Conservation (phyloP, 2,888 invertebrate species). For the Temnothorax ravouxi region DNA sequence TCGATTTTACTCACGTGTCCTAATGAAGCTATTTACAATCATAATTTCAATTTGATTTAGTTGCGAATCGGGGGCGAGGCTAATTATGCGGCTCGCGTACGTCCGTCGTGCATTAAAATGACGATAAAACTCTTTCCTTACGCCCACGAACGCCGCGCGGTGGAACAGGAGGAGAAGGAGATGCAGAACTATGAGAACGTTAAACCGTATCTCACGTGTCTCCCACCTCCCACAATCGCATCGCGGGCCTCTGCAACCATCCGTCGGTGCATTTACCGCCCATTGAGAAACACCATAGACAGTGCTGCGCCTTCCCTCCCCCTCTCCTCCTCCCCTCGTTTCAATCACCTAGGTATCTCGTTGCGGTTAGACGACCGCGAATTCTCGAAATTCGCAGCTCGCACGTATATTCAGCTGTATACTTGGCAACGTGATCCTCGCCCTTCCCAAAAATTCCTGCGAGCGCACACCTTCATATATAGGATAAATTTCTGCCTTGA, state of each 20-base stretch:
- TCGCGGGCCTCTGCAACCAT: constrained; percentile 52
- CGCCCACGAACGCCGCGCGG: constrained; percentile 67
- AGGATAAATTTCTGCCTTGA: constrained; percentile 44
- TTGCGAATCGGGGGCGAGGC: constrained; percentile 50
- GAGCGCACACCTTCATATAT: constrained; percentile 10
- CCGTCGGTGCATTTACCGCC: constrained; percentile 71
- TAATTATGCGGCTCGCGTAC: constrained; percentile 64
- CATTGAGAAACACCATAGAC: constrained; percentile 74
- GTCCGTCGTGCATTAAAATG: constrained; percentile 56
- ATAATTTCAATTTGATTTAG: constrained; percentile 47
- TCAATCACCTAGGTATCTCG: constrained; percentile 57
- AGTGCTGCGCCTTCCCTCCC: constrained; percentile 63
- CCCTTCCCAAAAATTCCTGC: constrained; percentile 52
- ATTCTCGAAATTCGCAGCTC: constrained; percentile 44
- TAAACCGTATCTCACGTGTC: constrained; percentile 70
- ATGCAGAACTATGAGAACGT: constrained; percentile 68
- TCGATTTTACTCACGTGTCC: constrained; percentile 36
- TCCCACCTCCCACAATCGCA: constrained; percentile 64
- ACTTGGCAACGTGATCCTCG: constrained; percentile 3
- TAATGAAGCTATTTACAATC: constrained; percentile 51
- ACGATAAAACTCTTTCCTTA: constrained; percentile 68
- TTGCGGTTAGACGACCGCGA: constrained; percentile 54
- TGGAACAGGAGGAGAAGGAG: constrained; percentile 40
- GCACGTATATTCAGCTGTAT: not conserved
- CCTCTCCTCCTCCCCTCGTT: not conserved